A percentile compares a stretch with the other conserved stretches of the same genome.
Conservation (phyloP, 2,888 invertebrate genomes). For the Eustalomyia histrio region DNA sequence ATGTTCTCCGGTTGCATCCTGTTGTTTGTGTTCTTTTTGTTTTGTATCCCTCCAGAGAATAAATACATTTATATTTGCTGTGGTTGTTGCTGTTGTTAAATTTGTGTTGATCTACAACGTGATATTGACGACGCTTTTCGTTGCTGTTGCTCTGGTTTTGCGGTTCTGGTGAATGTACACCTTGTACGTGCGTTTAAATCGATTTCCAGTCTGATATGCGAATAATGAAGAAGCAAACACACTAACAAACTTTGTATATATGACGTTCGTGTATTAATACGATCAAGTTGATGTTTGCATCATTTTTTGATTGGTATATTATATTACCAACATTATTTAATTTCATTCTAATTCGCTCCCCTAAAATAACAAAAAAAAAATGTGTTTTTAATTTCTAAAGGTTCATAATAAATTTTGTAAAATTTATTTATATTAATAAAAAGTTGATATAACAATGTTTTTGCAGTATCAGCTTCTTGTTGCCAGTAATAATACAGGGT, state of each 20-base stretch:
- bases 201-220: constrained; percentile 75
- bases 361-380: background rate
- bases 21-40: background rate
- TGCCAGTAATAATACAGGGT: too few relatives aligned
- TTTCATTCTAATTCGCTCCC: background rate
- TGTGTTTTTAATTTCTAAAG: too few relatives aligned
- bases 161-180: constrained; percentile 53
- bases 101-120: constrained; percentile 20
- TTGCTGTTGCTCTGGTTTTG: constrained; percentile 51
- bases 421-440: too few relatives aligned
- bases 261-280: background rate
- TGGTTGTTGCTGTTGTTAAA: constrained; percentile 4
- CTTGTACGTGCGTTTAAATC: constrained; percentile 72
- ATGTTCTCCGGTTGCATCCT: constrained; percentile 39
- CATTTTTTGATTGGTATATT: background rate
- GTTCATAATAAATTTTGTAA: too few relatives aligned
- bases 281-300: background rate
- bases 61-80: constrained; percentile 10
- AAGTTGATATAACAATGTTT: too few relatives aligned
- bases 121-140: constrained; percentile 26
- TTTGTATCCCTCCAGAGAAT: constrained; percentile 25
- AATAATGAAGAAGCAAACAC: background rate
- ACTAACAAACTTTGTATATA: background rate
- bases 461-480: too few relatives aligned
- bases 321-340: background rate